Base-by-base conservation (phyloP, 2,797 vertebrate species). In the Mallotus villosus region DNA sequence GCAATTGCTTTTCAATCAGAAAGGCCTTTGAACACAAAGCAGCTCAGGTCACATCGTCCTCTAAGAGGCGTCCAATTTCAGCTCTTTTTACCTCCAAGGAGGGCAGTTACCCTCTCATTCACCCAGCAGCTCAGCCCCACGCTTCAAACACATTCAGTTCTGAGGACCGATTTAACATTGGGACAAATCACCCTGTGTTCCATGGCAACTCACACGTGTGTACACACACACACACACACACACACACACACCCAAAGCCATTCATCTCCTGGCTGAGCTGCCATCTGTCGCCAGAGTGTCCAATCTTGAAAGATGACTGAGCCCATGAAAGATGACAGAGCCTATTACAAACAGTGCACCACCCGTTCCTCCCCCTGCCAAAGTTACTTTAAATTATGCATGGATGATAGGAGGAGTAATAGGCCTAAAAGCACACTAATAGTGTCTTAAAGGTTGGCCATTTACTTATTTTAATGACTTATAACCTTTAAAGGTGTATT, bases 391-490 rank as follows among this genome's bases (percentile, higher is more conserved):
- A 25, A 62, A 62, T 62, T 27, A 62, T 62, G 19, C 27, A 62
- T 27, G 16, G 16, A 27, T 19, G 4, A 29, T 62, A 27, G 60
- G 24, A 25, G 1, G 27, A 29, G 4, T 14, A 27, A 27, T 29
- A 29, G 16, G 17, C 24, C 7, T 29, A 16, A 12, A 12, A 62
- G 16, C 60, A 62, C 9, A 12, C 17, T 19, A 61, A 29, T 16
- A 14, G 16, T 29, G 2, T 27, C 57, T 22, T 22, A 11, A 24
- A 59, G n/a, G 57, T 27, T 22, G 22, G 60, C 12, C 60, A 27
- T 62, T 62, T 62, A 62, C 6, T 62, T 62, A 24, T 21, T 21
- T 21, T 27, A 29, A 62, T 62, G 60, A 27, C 58, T 60, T 24
- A 12, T 24, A 22, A 59, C 60, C 60, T 62, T 62, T 59, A 24